These are phyloP conservation scores for Lucinisca nassula DNA, from an alignment of 2,888 invertebrate genomes.

Conservation along the genomic window DNA sequence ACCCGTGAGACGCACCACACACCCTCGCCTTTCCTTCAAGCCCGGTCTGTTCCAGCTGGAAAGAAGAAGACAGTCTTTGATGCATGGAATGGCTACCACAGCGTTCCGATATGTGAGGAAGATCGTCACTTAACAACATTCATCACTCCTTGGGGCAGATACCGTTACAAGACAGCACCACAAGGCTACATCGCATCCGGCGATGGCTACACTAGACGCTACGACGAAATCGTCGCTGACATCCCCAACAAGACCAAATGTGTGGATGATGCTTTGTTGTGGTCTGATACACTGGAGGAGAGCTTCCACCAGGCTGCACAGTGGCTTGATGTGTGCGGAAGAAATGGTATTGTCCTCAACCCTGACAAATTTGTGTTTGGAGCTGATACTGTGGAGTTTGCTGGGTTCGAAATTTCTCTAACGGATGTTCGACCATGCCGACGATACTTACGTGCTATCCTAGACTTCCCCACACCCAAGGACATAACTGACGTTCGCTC, in stretches of 20 bases:
- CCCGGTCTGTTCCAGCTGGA: slow-evolving; percentile 66
- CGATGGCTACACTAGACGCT: slow-evolving; percentile 70
- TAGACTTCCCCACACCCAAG: slow-evolving; percentile 70
- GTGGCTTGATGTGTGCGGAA: background rate
- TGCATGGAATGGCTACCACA: slow-evolving; percentile 71
- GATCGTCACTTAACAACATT: slow-evolving; percentile 71
- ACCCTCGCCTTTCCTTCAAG: slow-evolving; percentile 70
- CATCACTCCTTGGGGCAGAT: slow-evolving; percentile 74
- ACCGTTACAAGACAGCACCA: slow-evolving; percentile 68
- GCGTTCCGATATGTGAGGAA: slow-evolving; percentile 59
- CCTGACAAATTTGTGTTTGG: background rate
- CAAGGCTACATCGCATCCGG: slow-evolving; percentile 73
- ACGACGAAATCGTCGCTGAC: slow-evolving; percentile 75
- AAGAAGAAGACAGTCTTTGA: slow-evolving; percentile 70
- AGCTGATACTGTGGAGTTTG: background rate
- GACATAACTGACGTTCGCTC: too few species aligned
- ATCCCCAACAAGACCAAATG: slow-evolving; percentile 77
- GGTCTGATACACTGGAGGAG: slow-evolving; percentile 48
- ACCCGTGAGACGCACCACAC: slow-evolving; percentile 73
- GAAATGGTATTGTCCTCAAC: background rate
- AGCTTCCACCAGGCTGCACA: slow-evolving; percentile 56
- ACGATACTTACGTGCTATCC: slow-evolving; percentile 61
- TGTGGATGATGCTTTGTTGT: slow-evolving; percentile 47
- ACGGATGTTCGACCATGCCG: slow-evolving; percentile 63
- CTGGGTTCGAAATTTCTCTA: slow-evolving; percentile 48